Base-by-base conservation (phyloP, 2,888 invertebrate species). In the Miltochrista miniata region DNA sequence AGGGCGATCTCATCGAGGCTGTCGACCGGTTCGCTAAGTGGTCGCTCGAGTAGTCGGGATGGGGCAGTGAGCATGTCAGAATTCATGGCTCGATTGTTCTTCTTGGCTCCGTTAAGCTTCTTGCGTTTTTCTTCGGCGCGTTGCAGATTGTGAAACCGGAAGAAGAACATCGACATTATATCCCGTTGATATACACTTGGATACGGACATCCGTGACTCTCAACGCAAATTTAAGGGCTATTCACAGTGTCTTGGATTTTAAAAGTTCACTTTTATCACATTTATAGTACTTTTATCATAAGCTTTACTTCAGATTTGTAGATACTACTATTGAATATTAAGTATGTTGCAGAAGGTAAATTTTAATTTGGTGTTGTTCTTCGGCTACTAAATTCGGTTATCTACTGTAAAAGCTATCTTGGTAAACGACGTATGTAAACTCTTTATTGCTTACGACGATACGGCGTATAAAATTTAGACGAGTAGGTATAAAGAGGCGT, bases 151-250 rank as follows among this genome's bases (percentile, higher is more conserved):
- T 96, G 97, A 86, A 97, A 95, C 74, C 97, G 97, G 92, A 97
- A 97, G 96, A 97, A 97, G 94, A 97, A 97, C 94, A 97, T 95
- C 93, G 97, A 97, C 97, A 97, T 97, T 93, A 94, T 95, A 92
- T 76, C 70, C 58, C 42, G 39, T 24, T 68, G 66, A 45, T 14
- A 46, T 58, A 49, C 70, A 76, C 72, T 63, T 44, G 50, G 33
- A 40, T 37, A 33, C 11, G n/a, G 35, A 48, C 44, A 48, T 56
- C 40, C 42, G 59, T 50, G 59, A 48, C 29, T 34, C 13, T 53
- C 33, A 45, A 46, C n/a, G 31, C 13, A 18, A 38, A 36, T 24
- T 24, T 24, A 4, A 2, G 18, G 18, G 18, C 18, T 24, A 24
- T 24, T 24, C 18, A 24, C 18, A 24, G 18, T 24, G n/a, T n/a